These are phyloP conservation scores for Heteromurus nitidus DNA, from an alignment of 2,888 invertebrate genomes.

Conservation along the genomic window DNA sequence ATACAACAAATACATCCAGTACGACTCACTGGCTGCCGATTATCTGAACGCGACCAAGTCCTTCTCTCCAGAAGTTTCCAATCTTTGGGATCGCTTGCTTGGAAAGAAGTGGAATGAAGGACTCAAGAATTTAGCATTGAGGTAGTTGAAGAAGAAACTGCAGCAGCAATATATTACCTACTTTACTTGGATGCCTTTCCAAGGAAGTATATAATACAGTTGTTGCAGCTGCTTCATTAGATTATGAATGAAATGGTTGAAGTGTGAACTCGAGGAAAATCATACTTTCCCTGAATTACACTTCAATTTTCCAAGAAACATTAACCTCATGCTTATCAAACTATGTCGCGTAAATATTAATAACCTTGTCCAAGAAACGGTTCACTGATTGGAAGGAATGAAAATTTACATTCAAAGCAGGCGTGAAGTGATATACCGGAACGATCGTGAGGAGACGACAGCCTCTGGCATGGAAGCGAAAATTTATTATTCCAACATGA, in stretches of 20 bases:
- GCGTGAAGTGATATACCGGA: constrained; percentile 58
- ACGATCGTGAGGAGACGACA: constrained; percentile 36
- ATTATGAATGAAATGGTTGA: too few species aligned
- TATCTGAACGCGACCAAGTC: constrained; percentile 76
- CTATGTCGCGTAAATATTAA: background rate
- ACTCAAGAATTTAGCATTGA: constrained; percentile 36
- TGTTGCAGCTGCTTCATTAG: too few species aligned
- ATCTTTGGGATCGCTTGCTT: constrained; percentile 73
- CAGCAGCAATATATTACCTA: too few species aligned
- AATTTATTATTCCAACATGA: constrained; percentile 73
- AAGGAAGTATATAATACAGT: too few species aligned
- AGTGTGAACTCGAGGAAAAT: too few species aligned
- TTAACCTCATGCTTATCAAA: background rate
- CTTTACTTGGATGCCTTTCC: too few species aligned
- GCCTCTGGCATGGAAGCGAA: constrained; percentile 66
- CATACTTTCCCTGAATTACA: too few species aligned
- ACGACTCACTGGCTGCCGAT: constrained; percentile 76
- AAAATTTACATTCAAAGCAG: constrained; percentile 38
- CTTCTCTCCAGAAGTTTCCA: constrained; percentile 75
- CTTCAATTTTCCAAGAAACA: background rate
- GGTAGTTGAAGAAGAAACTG: too few species aligned
- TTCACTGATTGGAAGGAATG: background rate
- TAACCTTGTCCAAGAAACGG: background rate
- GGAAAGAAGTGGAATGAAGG: constrained; percentile 47
- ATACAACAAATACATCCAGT: constrained; percentile 74